Evolutionary conservation across 2,113 vertebrate species (phyloP).

Genomic region (Crotalus tigris): DNA sequence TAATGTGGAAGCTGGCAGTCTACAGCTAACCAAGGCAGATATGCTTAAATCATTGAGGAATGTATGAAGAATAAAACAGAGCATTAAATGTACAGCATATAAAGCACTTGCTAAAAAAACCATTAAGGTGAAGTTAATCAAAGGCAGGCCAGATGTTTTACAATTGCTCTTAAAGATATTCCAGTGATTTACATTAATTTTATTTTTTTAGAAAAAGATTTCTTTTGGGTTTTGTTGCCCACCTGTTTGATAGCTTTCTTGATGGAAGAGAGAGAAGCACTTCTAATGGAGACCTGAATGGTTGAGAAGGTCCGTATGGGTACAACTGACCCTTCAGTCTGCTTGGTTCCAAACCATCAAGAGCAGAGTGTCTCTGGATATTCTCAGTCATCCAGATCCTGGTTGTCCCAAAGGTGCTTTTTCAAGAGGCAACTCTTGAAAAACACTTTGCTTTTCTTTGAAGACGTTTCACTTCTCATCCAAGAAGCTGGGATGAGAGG

Average conservation of each 20-base stretch:
- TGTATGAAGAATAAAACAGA: neutral
- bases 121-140: neutral
- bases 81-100: neutral
- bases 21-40: neutral
- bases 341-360: neutral
- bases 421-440: too few species aligned
- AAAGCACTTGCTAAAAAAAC: neutral
- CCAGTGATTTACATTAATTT: neutral
- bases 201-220: neutral
- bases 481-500: too few species aligned
- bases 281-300: neutral
- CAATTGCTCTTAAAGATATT: neutral
- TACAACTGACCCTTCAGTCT: neutral
- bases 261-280: neutral
- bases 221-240: neutral
- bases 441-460: too few species aligned
- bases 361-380: neutral
- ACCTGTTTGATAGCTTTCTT: neutral
- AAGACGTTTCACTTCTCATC: too few species aligned
- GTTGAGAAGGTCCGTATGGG: neutral
- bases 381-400: too few species aligned
- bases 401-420: too few species aligned
- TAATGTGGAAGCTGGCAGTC: neutral
- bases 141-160: neutral
- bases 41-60: neutral